Percentiles rank a stretch among this genome's conserved stretches.
Conservation (phyloP, 2,113 vertebrate species). For the Ceyx melanurus region DNA sequence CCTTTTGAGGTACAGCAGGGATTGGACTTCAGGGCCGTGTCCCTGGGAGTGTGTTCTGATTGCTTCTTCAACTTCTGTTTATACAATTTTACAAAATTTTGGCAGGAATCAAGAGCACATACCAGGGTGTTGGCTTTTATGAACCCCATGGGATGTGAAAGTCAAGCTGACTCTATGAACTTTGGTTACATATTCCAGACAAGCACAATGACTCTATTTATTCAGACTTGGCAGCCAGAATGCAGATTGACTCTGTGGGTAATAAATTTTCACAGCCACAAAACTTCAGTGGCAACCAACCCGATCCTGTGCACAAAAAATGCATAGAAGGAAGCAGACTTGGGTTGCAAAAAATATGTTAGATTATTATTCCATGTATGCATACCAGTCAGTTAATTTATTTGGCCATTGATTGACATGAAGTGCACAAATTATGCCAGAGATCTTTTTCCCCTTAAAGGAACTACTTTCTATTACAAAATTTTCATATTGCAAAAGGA, state of each 20-base stretch:
- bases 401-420: constrained; percentile 64
- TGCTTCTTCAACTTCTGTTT: constrained; percentile 80
- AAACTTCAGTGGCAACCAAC: constrained; percentile 76
- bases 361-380: constrained; percentile 74
- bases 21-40: constrained; percentile 43
- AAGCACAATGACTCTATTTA: constrained; percentile 86
- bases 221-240: constrained; percentile 81
- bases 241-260: constrained; percentile 79
- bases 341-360: constrained; percentile 71
- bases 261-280: constrained; percentile 85
- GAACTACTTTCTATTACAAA: constrained; percentile 50
- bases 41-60: constrained; percentile 69
- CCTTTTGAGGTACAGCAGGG: constrained; percentile 35
- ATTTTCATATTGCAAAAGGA: constrained; percentile 62
- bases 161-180: constrained; percentile 82
- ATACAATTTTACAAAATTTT: constrained; percentile 80
- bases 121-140: constrained; percentile 84
- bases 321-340: constrained; percentile 58
- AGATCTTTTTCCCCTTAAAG: constrained; percentile 45
- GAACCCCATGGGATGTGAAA: constrained; percentile 79
- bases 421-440: constrained; percentile 52
- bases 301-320: constrained; percentile 72
- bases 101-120: constrained; percentile 81
- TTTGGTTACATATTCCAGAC: constrained; percentile 83
- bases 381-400: constrained; percentile 59